Evolutionary conservation across 64 coral and sea anemone genomes (phyloP), one percentile per base, ranked within the genome.

Genomic region (Anthopleura sola): DNA sequence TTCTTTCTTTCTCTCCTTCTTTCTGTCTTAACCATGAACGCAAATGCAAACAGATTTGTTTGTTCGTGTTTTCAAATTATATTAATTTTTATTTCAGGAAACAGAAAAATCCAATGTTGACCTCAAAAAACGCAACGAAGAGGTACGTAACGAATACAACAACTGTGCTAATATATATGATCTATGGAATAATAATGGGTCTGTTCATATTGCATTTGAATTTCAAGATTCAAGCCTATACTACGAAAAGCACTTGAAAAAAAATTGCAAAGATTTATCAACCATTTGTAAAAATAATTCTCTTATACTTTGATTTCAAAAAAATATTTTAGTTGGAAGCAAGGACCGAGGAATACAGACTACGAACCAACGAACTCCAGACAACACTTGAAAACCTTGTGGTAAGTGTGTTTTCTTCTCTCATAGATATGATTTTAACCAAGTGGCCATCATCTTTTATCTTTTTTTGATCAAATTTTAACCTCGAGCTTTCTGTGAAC

Each of bases 301-400:
- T 1, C 29, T 31, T 0, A 71, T 34, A 7, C 3, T 71, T 71
- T n/a, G n/a, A 15, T 71, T 3, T 34, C 13, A 14, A 62, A 6
- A 71, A 6, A 29, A 16, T 82, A 47, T 46, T 66, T 50, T 26
- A 99, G 97, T 90, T 99, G 81, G 92, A 94, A 75, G 64, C 84
- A 36, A 86, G 66, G 56, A 77, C 87, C 29, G 97, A 99, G 82
- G 92, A 99, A 34, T 99, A 92, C 80, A 84, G 87, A 90, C 80
- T 99, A 54, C 87, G 97, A 87, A 85, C 90, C 34, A 92, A 90
- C 55, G 97, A 99, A 89, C 53, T 99, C 29, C 97, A 99, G 86
- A 91, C 86, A 80, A 91, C 92, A 5, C 66, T 99, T 3, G 97
- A 99, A 40, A 99, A 99, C 55, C 46, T 99, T 44, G 90, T 99